A percentile compares a stretch with the other conserved stretches of the same genome.
Evolutionary conservation across 2,797 vertebrate genomes (phyloP).

Genomic region (Hephaestus fuliginosus): DNA sequence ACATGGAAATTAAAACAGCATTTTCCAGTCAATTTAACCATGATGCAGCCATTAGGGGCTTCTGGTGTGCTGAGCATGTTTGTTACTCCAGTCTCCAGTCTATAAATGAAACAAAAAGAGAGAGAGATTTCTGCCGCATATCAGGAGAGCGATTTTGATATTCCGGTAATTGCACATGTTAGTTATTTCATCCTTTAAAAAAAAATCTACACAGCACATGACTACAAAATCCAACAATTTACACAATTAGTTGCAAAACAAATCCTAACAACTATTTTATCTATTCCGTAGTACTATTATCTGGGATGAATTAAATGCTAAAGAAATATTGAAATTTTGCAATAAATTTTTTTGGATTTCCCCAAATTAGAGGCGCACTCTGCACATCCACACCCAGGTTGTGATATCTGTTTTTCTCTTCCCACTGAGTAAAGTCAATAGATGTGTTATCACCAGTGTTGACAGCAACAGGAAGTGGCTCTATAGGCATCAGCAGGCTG

Average conservation of each 20-base stretch:
- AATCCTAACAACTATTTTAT: neutral
- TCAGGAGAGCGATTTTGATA: slow-evolving; percentile 40
- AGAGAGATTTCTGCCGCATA: slow-evolving; percentile 51
- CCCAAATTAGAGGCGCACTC: neutral
- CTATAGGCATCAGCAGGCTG: slow-evolving; percentile 57
- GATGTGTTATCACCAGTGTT: slow-evolving; percentile 69
- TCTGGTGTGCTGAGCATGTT: slow-evolving; percentile 79
- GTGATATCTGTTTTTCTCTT: slow-evolving; percentile 52
- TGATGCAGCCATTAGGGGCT: slow-evolving; percentile 91
- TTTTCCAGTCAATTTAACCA: slow-evolving; percentile 99
- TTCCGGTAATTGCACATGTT: slow-evolving; percentile 21
- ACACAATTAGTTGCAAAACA: slow-evolving; percentile 1
- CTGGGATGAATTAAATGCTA: neutral
- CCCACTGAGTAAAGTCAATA: slow-evolving; percentile 66
- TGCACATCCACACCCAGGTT: slow-evolving; percentile 14
- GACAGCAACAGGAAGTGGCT: slow-evolving; percentile 78
- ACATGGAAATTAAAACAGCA: slow-evolving; percentile 98
- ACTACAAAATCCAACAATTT: neutral
- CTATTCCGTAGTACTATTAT: neutral
- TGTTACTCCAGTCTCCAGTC: slow-evolving; percentile 66
- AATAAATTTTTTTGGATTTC: neutral
- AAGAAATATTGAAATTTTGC: rapidly evolving
- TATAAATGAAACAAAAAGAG: slow-evolving; percentile 53
- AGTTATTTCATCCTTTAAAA: slow-evolving; percentile 2
- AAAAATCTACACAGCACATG: slow-evolving; percentile 9